Percentiles rank a stretch among this genome's conserved stretches.
Conservation (phyloP, 2,113 vertebrate species). For the Microcebus lehilahytsara region DNA sequence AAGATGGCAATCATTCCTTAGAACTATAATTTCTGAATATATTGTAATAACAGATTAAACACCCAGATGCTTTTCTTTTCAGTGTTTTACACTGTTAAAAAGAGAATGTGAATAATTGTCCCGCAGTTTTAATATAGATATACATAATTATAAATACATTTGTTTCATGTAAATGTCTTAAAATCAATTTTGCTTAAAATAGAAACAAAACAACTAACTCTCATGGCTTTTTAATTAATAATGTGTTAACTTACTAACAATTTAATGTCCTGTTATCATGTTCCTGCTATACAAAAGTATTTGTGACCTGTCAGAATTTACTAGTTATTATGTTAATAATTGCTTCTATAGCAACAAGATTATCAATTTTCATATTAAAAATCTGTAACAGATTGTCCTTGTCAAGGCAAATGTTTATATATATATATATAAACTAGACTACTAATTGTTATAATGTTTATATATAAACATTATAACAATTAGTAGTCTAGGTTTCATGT, state of each 20-base stretch:
- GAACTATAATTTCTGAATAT: constrained; percentile 43
- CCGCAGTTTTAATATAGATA: neutral
- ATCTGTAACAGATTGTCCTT: constrained; percentile 14
- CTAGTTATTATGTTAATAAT: neutral
- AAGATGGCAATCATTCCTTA: neutral
- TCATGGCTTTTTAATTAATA: constrained; percentile 23
- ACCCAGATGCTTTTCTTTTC: neutral
- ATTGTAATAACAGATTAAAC: constrained; percentile 12
- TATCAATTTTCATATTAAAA: constrained; percentile 55
- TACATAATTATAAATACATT: neutral
- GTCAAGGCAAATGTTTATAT: neutral
- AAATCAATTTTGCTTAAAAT: constrained; percentile 42
- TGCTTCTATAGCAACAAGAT: neutral
- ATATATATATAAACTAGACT: too few species aligned
- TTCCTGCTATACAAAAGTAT: neutral
- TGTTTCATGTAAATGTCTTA: constrained; percentile 38
- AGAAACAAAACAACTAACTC: constrained; percentile 26
- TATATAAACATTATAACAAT: neutral
- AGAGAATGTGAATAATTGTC: neutral
- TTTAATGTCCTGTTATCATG: neutral
- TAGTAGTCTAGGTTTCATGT: neutral
- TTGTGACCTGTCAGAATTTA: constrained; percentile 1
- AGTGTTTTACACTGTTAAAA: neutral
- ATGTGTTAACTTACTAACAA: neutral
- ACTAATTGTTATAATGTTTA: too few species aligned